Evolutionary conservation across 2,888 invertebrate genomes (phyloP).

Genomic region (Eulithis testata): DNA sequence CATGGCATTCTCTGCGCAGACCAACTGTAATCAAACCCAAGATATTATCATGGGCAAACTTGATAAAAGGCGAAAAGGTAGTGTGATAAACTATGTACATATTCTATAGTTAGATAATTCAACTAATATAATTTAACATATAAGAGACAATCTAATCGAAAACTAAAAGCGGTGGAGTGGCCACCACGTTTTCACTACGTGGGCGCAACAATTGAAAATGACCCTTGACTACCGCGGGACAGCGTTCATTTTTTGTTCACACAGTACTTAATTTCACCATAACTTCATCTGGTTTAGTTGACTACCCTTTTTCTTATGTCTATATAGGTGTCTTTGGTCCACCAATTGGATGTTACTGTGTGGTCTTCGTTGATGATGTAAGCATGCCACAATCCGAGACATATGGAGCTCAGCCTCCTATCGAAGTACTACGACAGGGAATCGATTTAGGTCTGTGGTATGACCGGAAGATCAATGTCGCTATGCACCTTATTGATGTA

Average conservation of each 20-base stretch:
- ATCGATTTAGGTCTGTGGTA: constrained; percentile 96
- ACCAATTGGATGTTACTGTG: constrained; percentile 93
- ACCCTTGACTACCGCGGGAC: no score
- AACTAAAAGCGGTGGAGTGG: no score
- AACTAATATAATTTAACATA: background rate
- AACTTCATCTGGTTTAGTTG: no score
- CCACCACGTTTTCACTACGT: no score
- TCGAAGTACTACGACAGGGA: constrained; percentile 95
- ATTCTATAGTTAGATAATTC: no score
- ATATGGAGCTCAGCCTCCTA: constrained; percentile 97
- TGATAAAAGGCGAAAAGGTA: constrained; percentile 95
- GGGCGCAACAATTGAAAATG: no score
- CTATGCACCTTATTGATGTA: constrained; percentile 93
- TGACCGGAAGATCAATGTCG: constrained; percentile 91
- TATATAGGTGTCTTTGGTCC: constrained; percentile 93
- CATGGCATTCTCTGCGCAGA: constrained; percentile 97
- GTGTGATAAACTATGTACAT: background rate
- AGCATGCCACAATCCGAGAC: constrained; percentile 96
- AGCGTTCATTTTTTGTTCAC: no score
- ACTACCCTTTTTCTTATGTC: no score
- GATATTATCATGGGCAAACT: constrained; percentile 97
- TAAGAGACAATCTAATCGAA: no score
- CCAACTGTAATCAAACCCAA: constrained; percentile 96
- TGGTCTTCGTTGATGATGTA: constrained; percentile 98
- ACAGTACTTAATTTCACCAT: background rate